Evolutionary conservation across 2,113 vertebrate species (phyloP), one percentile per base, ranked within the genome.

Genomic region (Agelaius tricolor): DNA sequence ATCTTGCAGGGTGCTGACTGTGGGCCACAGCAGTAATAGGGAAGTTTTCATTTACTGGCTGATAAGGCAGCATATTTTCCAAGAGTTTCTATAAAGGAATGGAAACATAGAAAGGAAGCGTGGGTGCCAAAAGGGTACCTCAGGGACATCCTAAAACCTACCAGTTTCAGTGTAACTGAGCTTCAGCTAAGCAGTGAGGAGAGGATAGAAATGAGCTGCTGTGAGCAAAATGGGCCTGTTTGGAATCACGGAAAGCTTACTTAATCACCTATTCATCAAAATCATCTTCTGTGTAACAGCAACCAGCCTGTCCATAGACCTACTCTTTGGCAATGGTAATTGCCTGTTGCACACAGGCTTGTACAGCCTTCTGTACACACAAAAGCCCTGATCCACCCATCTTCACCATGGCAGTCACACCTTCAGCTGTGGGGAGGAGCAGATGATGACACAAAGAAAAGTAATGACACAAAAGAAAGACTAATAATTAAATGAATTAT

Each of bases 51-150:
- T 27, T 78, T 82, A 8, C 33, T 58, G 57, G 28, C 37, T 84
- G 30, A 55, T 55, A 15, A 52, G 30, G 26, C 75, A 51, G 33
- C 33, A 68, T 13, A 49, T 46, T 77, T 37, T 73, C 31, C 28
- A 24, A 61, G n/a, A 73, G 24, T 9, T 75, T 22, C 20, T 35
- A 6, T 8, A 59, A 65, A 2, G 44, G 13, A 92, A 30, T 2
- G 1, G n/a, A 39, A 84, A 72, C 23, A 9, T 1, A 52, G 35
- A 71, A 72, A 35, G 35, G 49, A 90, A 61, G 30, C 0, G 0
- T 49, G 15, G 28, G 6, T 69, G 55, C 31, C 49, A 46, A 28
- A 17, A n/a, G 23, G 10, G 37, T 7, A 87, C 27, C 54, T 69
- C 26, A 22, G 43, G 41, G 72, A 41, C 55, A 33, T n/a, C 37